Base-by-base conservation (phyloP, 2,888 invertebrate species). In the Athalia rosae region DNA sequence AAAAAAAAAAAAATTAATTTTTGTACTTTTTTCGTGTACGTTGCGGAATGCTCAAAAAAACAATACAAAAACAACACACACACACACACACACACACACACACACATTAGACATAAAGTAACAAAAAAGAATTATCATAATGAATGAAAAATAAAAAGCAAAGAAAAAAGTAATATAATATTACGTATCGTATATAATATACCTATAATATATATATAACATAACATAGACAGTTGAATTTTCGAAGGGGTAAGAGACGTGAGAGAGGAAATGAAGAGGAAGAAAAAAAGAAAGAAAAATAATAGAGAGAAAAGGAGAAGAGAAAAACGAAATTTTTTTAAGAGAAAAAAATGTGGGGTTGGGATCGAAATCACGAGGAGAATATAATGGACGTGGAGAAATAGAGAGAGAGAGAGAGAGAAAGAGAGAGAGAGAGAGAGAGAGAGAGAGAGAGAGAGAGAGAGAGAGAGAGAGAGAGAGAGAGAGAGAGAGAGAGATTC, bases 21-120 rank as follows among this genome's bases (percentile, higher is more conserved):
- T 89, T 89, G 83, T 88, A 88, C 88, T 86, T 88, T 28, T 88
- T 85, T 88, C 86, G 87, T 88, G 87, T 85, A 86, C 85, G 86
- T 88, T 87, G 85, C 84, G 85, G 87, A 87, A 88, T 87, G 88
- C 88, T 89, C 88, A 88, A 88, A 82, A 82, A 83, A 83, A 84
- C 9, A 43, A 71, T 43, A 13, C 47, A 28, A 48, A 50, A 5
- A 50, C 15, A 4, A 61, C 8, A 61, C n/a, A 53, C 28, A 53
- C 53, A 53, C 8, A 1, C 1, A 53, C n/a, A 53, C n/a, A 8
- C 6, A 53, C 9, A 9, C 8, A 53, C 6, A 53, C 53, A 53
- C 8, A 11, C 53, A 53, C n/a, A 53, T 53, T 53, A 53, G n/a
- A 11, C 8, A 53, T n/a, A 53, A 9, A 53, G 6, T 9, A 80